phyloP scores from a whole-genome alignment of 2,113 vertebrate genomes.

The Vombatus ursinus region DNA sequence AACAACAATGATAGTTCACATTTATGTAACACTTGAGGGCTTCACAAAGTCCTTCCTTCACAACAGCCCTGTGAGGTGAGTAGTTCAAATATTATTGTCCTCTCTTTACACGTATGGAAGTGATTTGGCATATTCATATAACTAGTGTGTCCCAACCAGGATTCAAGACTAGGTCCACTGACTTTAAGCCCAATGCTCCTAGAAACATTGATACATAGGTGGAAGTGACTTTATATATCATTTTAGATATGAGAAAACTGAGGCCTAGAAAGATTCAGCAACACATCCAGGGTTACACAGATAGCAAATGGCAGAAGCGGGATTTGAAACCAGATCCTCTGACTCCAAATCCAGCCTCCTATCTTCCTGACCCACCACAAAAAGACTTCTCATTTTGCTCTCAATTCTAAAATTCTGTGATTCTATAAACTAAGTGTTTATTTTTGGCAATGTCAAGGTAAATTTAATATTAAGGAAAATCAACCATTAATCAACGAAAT shows the following conservation, averaged over 20 bases:
- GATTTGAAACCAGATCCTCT: background rate
- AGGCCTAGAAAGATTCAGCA: background rate
- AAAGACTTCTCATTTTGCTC: background rate
- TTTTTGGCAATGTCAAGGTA: background rate
- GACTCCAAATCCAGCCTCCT: background rate
- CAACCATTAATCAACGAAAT: background rate
- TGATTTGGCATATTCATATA: background rate
- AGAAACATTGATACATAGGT: background rate
- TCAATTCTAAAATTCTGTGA: background rate
- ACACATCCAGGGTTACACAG: too few relatives aligned
- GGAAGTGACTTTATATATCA: background rate
- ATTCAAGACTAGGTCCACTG: background rate
- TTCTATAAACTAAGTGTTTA: background rate
- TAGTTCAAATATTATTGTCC: background rate
- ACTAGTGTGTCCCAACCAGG: background rate
- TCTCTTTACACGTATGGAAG: background rate
- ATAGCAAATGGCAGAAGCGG: background rate
- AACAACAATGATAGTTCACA: background rate
- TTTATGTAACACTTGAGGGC: background rate
- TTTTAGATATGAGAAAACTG: too few relatives aligned
- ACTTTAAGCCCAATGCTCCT: background rate
- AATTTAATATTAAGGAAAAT: background rate
- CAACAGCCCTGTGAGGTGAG: background rate
- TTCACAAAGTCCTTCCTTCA: background rate
- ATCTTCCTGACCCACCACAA: background rate